Evolutionary conservation across 2,888 invertebrate genomes (phyloP).

Genomic region (Spatulosminthurus flaviceps): DNA sequence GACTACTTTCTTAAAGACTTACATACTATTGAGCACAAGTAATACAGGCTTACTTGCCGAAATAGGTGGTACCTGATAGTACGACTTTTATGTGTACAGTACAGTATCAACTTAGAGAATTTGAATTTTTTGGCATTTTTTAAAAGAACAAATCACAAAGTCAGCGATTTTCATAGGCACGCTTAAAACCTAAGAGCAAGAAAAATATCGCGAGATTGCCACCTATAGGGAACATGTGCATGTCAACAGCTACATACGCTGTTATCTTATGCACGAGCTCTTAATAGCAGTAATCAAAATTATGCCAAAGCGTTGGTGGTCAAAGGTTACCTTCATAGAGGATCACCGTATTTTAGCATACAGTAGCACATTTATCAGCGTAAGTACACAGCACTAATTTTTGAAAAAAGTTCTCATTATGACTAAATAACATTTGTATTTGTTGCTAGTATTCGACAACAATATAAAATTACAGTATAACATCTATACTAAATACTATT

Average conservation of each 20-base stretch:
- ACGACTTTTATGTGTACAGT: neutral
- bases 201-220: constrained; percentile 22
- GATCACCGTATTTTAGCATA: neutral
- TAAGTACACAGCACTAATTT: neutral
- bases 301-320: neutral
- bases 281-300: neutral
- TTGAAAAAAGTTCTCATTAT: neutral
- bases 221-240: neutral
- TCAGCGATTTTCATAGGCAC: constrained; percentile 39
- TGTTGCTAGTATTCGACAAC: neutral
- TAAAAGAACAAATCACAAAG: constrained; percentile 39
- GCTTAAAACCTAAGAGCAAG: constrained; percentile 37
- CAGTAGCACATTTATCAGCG: neutral
- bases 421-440: neutral
- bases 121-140: constrained; percentile 40
- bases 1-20: neutral
- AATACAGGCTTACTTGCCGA: constrained; percentile 10
- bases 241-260: neutral
- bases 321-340: neutral
- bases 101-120: constrained; percentile 4
- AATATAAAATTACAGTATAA: constrained; percentile 21
- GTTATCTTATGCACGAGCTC: neutral
- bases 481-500: neutral
- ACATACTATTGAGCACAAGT: neutral
- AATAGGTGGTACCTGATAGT: neutral